A percentile compares a stretch with the other conserved stretches of the same genome.
Conservation (phyloP, 2,113 vertebrate species). For the Nerophis lumbriciformis region DNA sequence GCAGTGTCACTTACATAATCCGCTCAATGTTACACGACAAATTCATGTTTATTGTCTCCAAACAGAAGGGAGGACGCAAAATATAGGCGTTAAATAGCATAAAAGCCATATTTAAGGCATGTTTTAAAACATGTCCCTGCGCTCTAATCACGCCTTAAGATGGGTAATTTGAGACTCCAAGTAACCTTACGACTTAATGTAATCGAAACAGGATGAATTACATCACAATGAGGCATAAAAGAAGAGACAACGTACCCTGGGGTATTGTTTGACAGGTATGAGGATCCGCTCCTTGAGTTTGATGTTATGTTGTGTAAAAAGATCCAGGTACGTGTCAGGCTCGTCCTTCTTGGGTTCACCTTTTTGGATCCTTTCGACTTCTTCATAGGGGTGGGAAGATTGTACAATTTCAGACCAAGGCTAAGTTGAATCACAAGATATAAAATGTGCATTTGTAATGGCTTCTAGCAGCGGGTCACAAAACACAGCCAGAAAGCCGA, state of each 20-base stretch:
- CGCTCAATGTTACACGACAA: conserved; percentile 9
- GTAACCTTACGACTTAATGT: conserved; percentile 45
- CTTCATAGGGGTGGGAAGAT: conserved; percentile 60
- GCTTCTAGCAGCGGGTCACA: too few relatives aligned
- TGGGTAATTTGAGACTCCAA: conserved; percentile 45
- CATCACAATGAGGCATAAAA: conserved; percentile 12
- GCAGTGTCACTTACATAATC: background rate
- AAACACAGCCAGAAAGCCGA: too few relatives aligned
- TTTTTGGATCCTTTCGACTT: conserved; percentile 96
- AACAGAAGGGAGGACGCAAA: background rate
- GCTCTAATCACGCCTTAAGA: conserved; percentile 45
- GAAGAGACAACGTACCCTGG: conserved; percentile 78
- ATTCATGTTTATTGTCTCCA: conserved; percentile 3
- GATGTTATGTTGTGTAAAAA: conserved; percentile 96
- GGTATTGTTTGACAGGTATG: conserved; percentile 96
- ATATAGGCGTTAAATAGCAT: background rate
- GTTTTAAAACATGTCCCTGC: conserved; percentile 25
- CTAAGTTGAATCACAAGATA: too few relatives aligned
- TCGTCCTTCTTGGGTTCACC: conserved; percentile 83
- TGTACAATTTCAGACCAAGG: too few relatives aligned
- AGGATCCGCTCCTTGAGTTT: conserved; percentile 95
- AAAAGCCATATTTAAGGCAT: conserved; percentile 28
- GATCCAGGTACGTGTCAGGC: conserved; percentile 88
- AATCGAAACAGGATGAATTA: conserved; percentile 50
- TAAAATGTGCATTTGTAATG: too few relatives aligned